A percentile compares a stretch with the other conserved stretches of the same genome.
phyloP scores from a whole-genome alignment of 2,113 vertebrate genomes.

The Ellobius talpinus region DNA sequence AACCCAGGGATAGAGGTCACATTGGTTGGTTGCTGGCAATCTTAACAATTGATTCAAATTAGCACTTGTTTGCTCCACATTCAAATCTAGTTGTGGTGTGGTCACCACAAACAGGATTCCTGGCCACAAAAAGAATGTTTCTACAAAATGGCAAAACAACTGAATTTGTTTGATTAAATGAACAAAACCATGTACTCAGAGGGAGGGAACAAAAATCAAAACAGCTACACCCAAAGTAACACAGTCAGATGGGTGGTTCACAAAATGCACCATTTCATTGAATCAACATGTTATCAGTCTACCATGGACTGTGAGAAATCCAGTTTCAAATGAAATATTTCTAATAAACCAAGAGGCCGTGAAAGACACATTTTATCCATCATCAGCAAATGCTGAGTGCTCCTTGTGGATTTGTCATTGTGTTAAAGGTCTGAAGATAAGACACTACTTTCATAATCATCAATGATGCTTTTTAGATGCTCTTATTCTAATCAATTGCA shows the following conservation, averaged over 20 bases:
- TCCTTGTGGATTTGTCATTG: not conserved
- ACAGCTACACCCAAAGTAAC: slow-evolving; percentile 71
- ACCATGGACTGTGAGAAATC: not conserved
- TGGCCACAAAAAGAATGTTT: slow-evolving; percentile 75
- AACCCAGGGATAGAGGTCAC: slow-evolving; percentile 56
- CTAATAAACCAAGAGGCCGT: not conserved
- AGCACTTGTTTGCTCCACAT: slow-evolving; percentile 69
- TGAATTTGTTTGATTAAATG: slow-evolving; percentile 77
- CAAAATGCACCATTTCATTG: slow-evolving; percentile 32
- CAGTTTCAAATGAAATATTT: slow-evolving; percentile 55
- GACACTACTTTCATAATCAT: not conserved
- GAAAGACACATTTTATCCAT: not conserved
- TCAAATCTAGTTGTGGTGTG: slow-evolving; percentile 69
- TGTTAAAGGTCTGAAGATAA: not conserved
- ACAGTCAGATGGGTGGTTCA: slow-evolving; percentile 51
- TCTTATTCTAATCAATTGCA: not conserved
- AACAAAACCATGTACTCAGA: slow-evolving; percentile 73
- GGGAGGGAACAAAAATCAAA: slow-evolving; percentile 72
- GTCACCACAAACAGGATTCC: slow-evolving; percentile 67
- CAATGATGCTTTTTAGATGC: not conserved
- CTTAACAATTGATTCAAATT: slow-evolving; percentile 77
- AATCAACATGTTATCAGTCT: slow-evolving; percentile 48
- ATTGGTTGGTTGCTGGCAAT: slow-evolving; percentile 58
- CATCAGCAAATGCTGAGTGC: not conserved
- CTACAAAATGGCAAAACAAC: slow-evolving; percentile 73